A percentile compares a stretch with the other conserved stretches of the same genome.
Evolutionary conservation across 2,888 invertebrate genomes (phyloP).

Genomic region (Ptychoptera contaminata): DNA sequence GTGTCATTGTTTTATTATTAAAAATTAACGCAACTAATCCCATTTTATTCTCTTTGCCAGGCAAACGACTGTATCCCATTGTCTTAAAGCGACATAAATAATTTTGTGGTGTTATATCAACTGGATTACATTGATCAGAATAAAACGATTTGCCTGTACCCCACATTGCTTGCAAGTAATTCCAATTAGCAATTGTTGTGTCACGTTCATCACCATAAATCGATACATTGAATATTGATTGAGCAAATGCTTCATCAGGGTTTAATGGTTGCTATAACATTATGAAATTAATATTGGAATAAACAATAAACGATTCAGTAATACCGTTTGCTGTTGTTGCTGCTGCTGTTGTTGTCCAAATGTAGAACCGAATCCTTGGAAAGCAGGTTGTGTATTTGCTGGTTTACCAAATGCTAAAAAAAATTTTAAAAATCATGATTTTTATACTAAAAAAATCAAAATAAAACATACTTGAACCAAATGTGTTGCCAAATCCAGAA

Average conservation of each 20-base stretch:
- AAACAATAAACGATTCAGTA: constrained; percentile 24
- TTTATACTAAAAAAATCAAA: neutral
- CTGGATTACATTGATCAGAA: constrained; percentile 55
- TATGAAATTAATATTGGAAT: constrained; percentile 24
- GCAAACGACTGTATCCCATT: constrained; percentile 80
- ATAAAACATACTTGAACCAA: constrained; percentile 5
- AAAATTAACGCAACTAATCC: constrained; percentile 78
- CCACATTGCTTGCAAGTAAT: constrained; percentile 63
- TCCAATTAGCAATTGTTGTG: constrained; percentile 84
- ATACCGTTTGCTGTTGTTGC: constrained; percentile 24
- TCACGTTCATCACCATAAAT: constrained; percentile 94
- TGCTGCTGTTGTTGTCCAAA: constrained; percentile 29
- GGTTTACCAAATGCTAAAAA: constrained; percentile 22
- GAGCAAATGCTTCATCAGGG: constrained; percentile 52
- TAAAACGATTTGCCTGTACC: constrained; percentile 59
- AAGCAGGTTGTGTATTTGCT: constrained; percentile 16
- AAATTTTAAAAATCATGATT: constrained; percentile 17
- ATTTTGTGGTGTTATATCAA: constrained; percentile 77
- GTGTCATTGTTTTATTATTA: constrained; percentile 56
- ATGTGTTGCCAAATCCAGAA: constrained; percentile 6
- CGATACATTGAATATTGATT: constrained; percentile 60
- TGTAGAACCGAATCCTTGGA: constrained; percentile 17
- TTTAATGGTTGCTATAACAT: constrained; percentile 31
- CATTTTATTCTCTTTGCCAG: constrained; percentile 75
- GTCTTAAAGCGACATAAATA: constrained; percentile 89